Conservation (phyloP, 2,888 invertebrate species). For the Pemphredon lugubris region DNA sequence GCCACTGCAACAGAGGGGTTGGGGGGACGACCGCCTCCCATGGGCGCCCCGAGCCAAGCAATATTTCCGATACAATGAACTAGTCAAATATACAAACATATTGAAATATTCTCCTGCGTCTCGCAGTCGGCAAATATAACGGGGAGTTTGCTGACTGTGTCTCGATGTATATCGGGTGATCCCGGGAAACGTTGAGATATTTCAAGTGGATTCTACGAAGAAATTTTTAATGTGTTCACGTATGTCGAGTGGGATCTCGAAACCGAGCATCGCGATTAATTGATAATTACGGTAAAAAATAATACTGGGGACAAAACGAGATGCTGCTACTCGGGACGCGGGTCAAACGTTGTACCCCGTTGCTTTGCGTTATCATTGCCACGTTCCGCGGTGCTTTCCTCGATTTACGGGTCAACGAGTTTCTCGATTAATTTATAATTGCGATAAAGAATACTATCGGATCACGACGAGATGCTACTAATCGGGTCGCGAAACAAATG, state of each 20-base stretch:
- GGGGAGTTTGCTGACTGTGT: conserved; percentile 26
- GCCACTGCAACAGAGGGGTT: conserved; percentile 9
- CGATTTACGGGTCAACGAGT: too few relatives aligned
- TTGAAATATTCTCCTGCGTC: conserved; percentile 57
- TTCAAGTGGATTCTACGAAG: conserved; percentile 14
- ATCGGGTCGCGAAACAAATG: too few relatives aligned
- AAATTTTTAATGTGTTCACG: not conserved
- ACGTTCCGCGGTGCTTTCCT: too few relatives aligned
- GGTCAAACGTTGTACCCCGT: too few relatives aligned
- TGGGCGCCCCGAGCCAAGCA: conserved; percentile 22
- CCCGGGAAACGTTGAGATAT: conserved; percentile 13
- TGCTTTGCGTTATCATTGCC: too few relatives aligned
- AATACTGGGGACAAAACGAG: too few relatives aligned
- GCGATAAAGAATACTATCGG: too few relatives aligned
- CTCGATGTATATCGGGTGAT: conserved; percentile 31
- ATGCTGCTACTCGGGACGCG: too few relatives aligned
- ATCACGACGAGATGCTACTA: too few relatives aligned
- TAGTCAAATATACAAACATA: conserved; percentile 63
- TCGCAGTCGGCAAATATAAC: conserved; percentile 48
- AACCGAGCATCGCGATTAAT: not conserved
- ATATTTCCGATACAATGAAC: conserved; percentile 61
- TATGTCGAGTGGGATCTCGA: not conserved
- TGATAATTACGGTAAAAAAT: too few relatives aligned
- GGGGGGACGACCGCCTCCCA: too few relatives aligned
- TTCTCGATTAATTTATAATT: too few relatives aligned